phyloP scores from a whole-genome alignment of 1,140 invertebrate species.

The Pseudoatta argentina region DNA sequence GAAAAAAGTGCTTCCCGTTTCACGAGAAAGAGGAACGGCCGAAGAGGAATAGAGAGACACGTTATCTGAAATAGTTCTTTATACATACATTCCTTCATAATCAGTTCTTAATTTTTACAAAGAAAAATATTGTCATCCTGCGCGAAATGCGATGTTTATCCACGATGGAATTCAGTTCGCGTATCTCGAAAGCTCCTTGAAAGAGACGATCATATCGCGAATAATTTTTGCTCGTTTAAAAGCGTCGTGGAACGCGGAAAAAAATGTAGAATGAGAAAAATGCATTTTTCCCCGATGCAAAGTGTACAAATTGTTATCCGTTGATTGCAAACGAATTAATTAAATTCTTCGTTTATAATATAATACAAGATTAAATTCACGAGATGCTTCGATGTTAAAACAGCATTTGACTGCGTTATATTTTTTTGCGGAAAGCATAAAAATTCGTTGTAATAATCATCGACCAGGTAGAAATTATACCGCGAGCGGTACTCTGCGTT shows the following conservation, averaged over 20 bases:
- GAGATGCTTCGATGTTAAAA: constrained; percentile 25
- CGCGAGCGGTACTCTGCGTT: not conserved
- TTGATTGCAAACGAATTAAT: constrained; percentile 62
- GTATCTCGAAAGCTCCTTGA: constrained; percentile 12
- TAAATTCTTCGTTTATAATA: constrained; percentile 57
- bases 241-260: constrained; percentile 9
- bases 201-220: not conserved
- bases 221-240: constrained; percentile 28
- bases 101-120: constrained; percentile 16
- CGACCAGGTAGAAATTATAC: constrained; percentile 20
- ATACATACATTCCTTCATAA: constrained; percentile 1
- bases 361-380: constrained; percentile 57
- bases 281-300: constrained; percentile 33
- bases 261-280: constrained; percentile 38
- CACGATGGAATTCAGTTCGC: constrained; percentile 39
- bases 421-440: not conserved
- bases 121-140: not conserved
- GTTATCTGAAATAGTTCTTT: not conserved
- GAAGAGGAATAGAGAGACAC: not conserved
- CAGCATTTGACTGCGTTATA: not conserved
- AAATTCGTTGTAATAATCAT: constrained; percentile 8
- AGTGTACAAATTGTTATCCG: constrained; percentile 53
- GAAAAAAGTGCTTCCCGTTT: not conserved
- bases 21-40: not conserved
- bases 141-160: constrained; percentile 26